Percentiles rank a stretch among this genome's conserved stretches.
phyloP scores from a whole-genome alignment of 2,797 vertebrate genomes.

The Rhynchotus rufescens region DNA sequence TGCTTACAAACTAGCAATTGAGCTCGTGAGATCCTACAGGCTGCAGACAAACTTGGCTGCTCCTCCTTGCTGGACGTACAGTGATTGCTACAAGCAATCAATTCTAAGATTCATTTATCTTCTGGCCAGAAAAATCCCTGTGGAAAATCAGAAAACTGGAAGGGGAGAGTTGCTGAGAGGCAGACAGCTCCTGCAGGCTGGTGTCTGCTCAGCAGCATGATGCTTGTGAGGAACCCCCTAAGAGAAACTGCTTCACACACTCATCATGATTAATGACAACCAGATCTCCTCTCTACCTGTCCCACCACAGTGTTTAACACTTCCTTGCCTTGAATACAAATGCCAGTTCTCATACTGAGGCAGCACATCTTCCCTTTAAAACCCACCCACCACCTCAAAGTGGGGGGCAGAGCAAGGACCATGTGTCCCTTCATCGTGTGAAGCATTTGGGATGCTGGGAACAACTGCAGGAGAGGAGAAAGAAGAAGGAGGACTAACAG shows the following conservation, averaged over 20 bases:
- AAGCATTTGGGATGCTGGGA: not conserved
- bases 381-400: not conserved
- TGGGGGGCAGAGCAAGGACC: not conserved
- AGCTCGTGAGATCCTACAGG: not conserved
- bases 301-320: not conserved
- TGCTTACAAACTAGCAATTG: slow-evolving; percentile 30
- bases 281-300: not conserved
- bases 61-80: not conserved
- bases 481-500: not conserved
- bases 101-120: not conserved
- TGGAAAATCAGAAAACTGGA: not conserved
- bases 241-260: not conserved
- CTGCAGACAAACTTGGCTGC: not conserved
- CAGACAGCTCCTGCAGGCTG: not conserved
- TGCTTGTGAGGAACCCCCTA: not conserved
- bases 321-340: not conserved
- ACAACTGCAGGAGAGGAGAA: not conserved
- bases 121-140: not conserved
- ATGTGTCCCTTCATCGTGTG: not conserved
- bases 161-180: not conserved
- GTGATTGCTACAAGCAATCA: not conserved
- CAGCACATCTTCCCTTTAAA: not conserved
- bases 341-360: not conserved
- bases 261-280: not conserved
- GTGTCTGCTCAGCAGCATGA: not conserved